phyloP scores from a whole-genome alignment of 1,140 invertebrate genomes.

The Drosophila nigrodunni region DNA sequence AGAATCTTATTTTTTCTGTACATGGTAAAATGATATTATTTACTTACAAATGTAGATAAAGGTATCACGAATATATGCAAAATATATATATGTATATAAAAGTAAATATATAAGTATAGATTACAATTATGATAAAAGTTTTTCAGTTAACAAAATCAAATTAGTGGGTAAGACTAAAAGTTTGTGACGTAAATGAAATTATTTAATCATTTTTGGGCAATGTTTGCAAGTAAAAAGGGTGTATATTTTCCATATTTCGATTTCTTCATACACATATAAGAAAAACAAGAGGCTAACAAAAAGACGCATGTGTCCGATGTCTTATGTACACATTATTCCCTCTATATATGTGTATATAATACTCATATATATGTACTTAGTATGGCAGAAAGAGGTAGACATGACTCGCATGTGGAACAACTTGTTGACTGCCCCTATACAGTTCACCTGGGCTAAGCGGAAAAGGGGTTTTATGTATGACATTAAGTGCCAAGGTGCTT shows the following conservation, averaged over 20 bases:
- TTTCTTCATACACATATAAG: neutral
- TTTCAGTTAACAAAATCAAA: constrained; percentile 15
- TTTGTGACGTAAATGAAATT: constrained; percentile 6
- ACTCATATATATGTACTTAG: constrained; percentile 14
- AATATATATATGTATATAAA: constrained; percentile 5
- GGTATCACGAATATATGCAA: neutral
- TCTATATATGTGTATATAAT: constrained; percentile 18
- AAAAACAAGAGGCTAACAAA: neutral
- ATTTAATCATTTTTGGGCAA: neutral
- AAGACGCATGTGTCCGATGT: neutral
- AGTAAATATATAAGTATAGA: neutral
- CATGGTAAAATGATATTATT: neutral
- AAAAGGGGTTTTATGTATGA: constrained; percentile 18
- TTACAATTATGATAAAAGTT: constrained; percentile 5
- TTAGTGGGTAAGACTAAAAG: neutral
- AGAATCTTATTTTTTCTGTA: too few species aligned
- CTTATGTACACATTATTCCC: neutral
- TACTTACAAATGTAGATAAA: too few species aligned
- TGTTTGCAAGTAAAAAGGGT: neutral
- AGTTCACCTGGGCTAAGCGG: neutral
- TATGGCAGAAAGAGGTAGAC: constrained; percentile 9
- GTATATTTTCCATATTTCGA: neutral
- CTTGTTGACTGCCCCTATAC: constrained; percentile 47
- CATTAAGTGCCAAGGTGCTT: constrained; percentile 4
- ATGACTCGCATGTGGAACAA: constrained; percentile 44